Conservation (phyloP, 2,113 vertebrate species). For the Struthio camelus region DNA sequence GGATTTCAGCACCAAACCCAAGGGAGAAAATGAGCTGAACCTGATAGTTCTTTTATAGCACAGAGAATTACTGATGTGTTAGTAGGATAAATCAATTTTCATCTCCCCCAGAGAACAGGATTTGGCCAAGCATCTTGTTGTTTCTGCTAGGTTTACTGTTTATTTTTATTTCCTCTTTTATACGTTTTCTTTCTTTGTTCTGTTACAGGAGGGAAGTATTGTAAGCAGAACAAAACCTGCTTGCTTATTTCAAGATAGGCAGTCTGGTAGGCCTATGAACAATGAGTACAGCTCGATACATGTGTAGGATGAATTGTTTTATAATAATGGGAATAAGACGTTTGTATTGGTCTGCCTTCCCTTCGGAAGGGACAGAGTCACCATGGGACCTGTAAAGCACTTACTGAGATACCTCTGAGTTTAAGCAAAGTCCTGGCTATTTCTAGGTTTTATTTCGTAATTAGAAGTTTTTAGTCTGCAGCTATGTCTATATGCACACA, state of each 20-base stretch:
- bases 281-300: background rate
- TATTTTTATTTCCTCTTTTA: background rate
- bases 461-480: background rate
- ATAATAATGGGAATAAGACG: background rate
- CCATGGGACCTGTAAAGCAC: background rate
- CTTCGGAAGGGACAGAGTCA: background rate
- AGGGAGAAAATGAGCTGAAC: background rate
- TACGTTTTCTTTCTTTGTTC: background rate
- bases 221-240: background rate
- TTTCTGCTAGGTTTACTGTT: background rate
- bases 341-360: background rate
- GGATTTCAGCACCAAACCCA: background rate
- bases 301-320: background rate
- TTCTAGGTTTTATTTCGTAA: background rate
- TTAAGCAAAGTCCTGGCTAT: background rate
- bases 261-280: background rate
- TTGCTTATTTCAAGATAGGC: background rate
- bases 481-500: background rate
- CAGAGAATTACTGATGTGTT: background rate
- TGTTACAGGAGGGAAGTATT: background rate
- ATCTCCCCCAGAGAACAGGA: background rate
- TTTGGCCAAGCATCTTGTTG: background rate
- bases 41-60: background rate
- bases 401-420: accelerated
- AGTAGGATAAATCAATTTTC: background rate